phyloP scores from a whole-genome alignment of 2,888 invertebrate species.

The Tetragnatha montana region DNA sequence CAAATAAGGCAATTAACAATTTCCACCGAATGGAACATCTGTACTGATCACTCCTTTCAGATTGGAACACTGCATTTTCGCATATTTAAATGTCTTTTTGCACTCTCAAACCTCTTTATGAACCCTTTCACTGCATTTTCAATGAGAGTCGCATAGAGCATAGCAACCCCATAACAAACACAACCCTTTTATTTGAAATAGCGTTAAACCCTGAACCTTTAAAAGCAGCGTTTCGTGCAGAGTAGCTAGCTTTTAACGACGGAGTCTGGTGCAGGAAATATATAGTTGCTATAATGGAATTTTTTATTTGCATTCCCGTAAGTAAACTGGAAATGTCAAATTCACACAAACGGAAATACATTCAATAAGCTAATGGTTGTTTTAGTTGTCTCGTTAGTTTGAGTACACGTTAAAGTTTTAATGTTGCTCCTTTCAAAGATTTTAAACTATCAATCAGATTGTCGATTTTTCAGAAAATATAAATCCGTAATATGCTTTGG shows the following conservation, averaged over 20 bases:
- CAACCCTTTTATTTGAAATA: slow-evolving; percentile 6
- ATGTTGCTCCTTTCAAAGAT: no score
- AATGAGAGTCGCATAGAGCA: background rate
- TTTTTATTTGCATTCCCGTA: slow-evolving; percentile 18
- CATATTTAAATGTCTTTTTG: background rate
- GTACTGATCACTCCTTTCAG: no score
- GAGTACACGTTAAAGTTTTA: no score
- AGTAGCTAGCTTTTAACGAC: slow-evolving; percentile 30
- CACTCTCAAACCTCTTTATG: background rate
- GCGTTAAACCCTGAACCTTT: slow-evolving; percentile 2
- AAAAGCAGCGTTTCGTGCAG: slow-evolving; percentile 21
- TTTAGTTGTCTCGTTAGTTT: background rate
- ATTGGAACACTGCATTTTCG: no score
- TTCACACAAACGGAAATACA: background rate
- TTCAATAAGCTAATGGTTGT: background rate
- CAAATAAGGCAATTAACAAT: no score
- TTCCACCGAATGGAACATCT: no score
- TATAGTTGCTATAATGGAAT: slow-evolving; percentile 29
- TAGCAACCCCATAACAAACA: slow-evolving; percentile 6
- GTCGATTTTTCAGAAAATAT: no score
- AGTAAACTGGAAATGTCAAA: background rate
- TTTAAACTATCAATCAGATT: no score
- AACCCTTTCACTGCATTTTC: background rate
- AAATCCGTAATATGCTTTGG: no score
- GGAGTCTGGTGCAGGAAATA: slow-evolving; percentile 9